Conservation (phyloP, 2,797 vertebrate species). For the Pristis pectinata region DNA sequence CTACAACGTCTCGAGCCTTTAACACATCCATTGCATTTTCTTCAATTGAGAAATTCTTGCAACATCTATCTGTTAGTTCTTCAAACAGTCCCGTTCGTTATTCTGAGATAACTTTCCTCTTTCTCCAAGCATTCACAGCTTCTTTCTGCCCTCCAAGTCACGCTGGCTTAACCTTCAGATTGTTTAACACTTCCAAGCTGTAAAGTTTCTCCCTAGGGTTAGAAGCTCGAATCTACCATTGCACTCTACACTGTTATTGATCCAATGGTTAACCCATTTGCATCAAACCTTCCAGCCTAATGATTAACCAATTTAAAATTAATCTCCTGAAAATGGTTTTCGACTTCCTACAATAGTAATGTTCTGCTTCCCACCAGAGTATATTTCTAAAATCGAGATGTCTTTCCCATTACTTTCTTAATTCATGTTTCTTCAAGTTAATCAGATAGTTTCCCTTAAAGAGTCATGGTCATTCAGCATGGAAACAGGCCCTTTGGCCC, state of each 20-base stretch:
- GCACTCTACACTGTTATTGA: not conserved
- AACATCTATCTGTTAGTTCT: not conserved
- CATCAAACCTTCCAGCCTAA: too few relatives aligned
- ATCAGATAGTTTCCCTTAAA: too few relatives aligned
- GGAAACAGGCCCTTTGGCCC: too few relatives aligned
- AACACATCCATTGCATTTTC: not conserved
- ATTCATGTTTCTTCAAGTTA: too few relatives aligned
- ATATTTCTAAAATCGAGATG: not conserved
- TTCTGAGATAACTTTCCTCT: not conserved
- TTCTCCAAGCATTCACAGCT: not conserved
- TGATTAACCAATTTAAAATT: too few relatives aligned
- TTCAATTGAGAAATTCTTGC: not conserved
- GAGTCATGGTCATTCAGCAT: too few relatives aligned
- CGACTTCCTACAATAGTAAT: too few relatives aligned
- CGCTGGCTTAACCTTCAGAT: not conserved
- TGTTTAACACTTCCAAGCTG: not conserved
- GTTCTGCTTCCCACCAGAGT: too few relatives aligned
- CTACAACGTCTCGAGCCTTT: not conserved
- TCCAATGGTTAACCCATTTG: too few relatives aligned
- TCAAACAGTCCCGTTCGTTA: not conserved
- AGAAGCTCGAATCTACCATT: not conserved
- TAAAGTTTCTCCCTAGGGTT: not conserved
- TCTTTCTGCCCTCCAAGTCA: not conserved
- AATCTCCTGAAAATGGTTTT: too few relatives aligned
- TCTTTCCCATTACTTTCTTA: too few relatives aligned